These are phyloP conservation scores for Thereva nobilitata DNA, from an alignment of 2,888 invertebrate species.

Conservation along the genomic window DNA sequence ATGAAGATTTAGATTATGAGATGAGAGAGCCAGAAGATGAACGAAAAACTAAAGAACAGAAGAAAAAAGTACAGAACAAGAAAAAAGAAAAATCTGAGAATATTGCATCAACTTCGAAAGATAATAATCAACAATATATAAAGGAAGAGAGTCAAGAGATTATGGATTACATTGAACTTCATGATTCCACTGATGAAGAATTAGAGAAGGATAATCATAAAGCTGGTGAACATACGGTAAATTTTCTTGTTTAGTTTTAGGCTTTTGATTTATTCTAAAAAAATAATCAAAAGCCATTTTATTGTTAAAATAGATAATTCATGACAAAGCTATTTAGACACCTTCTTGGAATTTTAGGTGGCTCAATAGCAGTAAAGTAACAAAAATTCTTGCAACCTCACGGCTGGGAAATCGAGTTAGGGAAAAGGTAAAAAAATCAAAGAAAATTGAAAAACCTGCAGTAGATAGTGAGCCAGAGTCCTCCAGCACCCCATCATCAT, in stretches of 20 bases:
- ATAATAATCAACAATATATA: conserved; percentile 5
- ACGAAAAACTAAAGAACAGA: conserved; percentile 37
- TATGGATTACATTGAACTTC: conserved; percentile 39
- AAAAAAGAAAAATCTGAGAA: neutral
- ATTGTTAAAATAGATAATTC: conserved; percentile 23
- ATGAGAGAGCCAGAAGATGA: conserved; percentile 54
- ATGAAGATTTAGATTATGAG: conserved; percentile 55
- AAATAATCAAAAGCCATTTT: conserved; percentile 23
- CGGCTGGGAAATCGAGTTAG: conserved; percentile 65
- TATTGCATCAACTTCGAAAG: conserved; percentile 9
- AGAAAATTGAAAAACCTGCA: conserved; percentile 45
- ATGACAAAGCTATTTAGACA: conserved; percentile 38
- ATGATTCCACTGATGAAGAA: conserved; percentile 45
- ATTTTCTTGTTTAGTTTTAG: conserved; percentile 5
- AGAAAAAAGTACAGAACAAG: neutral
- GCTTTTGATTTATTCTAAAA: conserved; percentile 7
- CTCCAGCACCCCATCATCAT: too few relatives aligned
- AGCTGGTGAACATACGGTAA: conserved; percentile 12
- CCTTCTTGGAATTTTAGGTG: conserved; percentile 65
- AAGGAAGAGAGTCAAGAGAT: conserved; percentile 17
- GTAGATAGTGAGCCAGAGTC: conserved; percentile 41
- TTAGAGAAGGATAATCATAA: conserved; percentile 32
- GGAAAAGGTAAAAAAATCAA: conserved; percentile 62
- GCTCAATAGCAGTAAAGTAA: conserved; percentile 65
- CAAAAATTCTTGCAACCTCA: conserved; percentile 62